Evolutionary conservation across 2,113 vertebrate species (phyloP), one percentile per base, ranked within the genome.

Genomic region (Hirundichthys speculiger): DNA sequence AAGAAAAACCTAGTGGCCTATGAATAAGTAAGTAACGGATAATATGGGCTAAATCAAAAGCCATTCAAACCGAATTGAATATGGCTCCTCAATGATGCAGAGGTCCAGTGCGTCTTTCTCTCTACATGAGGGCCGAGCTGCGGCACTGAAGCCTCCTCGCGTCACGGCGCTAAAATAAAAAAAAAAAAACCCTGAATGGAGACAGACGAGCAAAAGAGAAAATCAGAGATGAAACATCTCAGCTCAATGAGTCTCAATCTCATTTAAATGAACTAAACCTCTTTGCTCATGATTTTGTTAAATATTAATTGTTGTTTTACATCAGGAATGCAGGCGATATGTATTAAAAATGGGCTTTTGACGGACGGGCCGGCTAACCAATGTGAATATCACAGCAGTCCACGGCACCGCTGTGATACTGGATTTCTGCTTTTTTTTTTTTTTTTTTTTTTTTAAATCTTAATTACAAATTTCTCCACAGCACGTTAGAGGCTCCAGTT

Each of bases 21-120:
- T 90, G 89, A 92, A 91, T 92, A 91, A 93, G 89, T 89, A 87
- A 91, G 84, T 87, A 85, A 85, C 85, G 85, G 87, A 86, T 88
- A 86, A 86, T 86, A 89, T 84, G 79, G 80, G 82, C 77, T 86
- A 90, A 90, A 87, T 87, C 86, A 88, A 90, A 86, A 88, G 88
- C 86, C 85, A 90, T 86, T 90, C 82, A 91, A 91, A 89, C 77
- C 64, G 86, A 90, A 91, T 92, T 77, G 85, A 69, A 90, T 87
- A 88, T 88, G 76, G n/a, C 62, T 73, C 84, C 63, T 89, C 86
- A 82, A 81, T 89, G 88, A 89, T 83, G 80, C 82, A 83, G 84
- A 79, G 69, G 84, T 87, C 86, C 80, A 86, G 80, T 68, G 82
- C 43, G 80, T 69, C 71, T 80, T 47, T 65, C 64, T 75, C 79